Conservation (phyloP, 2,888 invertebrate genomes). For the Timandra comae region DNA sequence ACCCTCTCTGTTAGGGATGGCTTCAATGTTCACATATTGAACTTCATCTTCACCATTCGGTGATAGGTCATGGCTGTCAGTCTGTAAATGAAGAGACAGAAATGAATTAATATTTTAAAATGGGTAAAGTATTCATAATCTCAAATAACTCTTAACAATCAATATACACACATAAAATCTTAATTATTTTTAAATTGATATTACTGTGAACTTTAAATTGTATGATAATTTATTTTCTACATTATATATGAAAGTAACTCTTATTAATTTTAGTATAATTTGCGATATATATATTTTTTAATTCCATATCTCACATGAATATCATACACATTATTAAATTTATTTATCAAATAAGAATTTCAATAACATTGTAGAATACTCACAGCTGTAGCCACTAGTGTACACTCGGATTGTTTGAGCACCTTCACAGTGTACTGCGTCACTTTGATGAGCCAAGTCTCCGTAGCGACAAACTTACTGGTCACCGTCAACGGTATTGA, state of each 20-base stretch:
- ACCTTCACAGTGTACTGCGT: slow-evolving; percentile 83
- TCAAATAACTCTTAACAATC: too few relatives aligned
- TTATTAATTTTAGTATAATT: too few relatives aligned
- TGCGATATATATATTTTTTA: too few relatives aligned
- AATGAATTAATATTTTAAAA: too few relatives aligned
- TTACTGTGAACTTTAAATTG: too few relatives aligned
- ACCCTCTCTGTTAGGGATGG: slow-evolving; percentile 78
- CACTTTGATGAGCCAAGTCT: slow-evolving; percentile 92
- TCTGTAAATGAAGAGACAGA: too few relatives aligned
- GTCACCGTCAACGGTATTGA: slow-evolving; percentile 81
- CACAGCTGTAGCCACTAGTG: slow-evolving; percentile 82
- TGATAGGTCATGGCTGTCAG: slow-evolving; percentile 83
- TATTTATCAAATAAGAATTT: not conserved
- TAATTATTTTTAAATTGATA: too few relatives aligned
- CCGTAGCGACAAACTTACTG: slow-evolving; percentile 84
- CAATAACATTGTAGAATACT: slow-evolving; percentile 23
- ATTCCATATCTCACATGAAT: too few relatives aligned
- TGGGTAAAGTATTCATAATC: too few relatives aligned
- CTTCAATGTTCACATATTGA: slow-evolving; percentile 90
- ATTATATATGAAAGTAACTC: too few relatives aligned
- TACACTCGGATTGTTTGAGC: slow-evolving; percentile 87
- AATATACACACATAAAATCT: too few relatives aligned
- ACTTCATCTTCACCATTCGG: slow-evolving; percentile 80
- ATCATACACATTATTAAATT: not conserved
- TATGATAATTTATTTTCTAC: too few relatives aligned